Evolutionary conservation across 64 coral and sea anemone genomes (phyloP), one percentile per base, ranked within the genome.

Genomic region (Dendrophyllia cribrosa): DNA sequence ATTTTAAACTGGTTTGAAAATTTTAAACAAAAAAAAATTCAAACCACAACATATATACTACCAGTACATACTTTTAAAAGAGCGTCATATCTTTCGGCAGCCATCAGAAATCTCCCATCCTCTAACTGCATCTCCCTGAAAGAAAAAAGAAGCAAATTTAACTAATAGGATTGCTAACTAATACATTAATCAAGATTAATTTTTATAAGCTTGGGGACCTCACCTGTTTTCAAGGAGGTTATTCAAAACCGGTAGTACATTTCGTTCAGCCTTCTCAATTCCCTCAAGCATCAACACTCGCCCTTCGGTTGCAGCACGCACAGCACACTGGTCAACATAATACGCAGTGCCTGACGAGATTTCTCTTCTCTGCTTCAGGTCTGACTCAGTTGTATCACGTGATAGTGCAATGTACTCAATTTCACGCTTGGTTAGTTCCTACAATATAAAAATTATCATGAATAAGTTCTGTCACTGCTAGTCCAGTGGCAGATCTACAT

Each of bases 181-280:
- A 6, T 56, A 47, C 5, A 78, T 34, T 34, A 34, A 34, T 34
- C 34, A 34, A 34, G 34, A 34, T 34, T 34, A 34, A 34, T 34
- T 34, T 1, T 34, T 34, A 34, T 34, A 34, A 34, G 34, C 2
- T 34, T 34, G 2, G 2, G 34, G 34, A 34, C 34, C 46, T 74
- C 4, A 99, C 97, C 97, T 96, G 71, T 99, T 99, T 90, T 99
- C 97, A 59, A 99, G 78, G 25, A 98, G 86, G 73, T 98, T 98
- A 47, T 98, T 98, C 17, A 98, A 91, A 51, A 98, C 97, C 9
- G 97, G 97, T 63, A 98, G 83, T 8, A 98, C 97, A 96, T 98
- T 98, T 58, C 97, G 86, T 79, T 99, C 97, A 22, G 97, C 91
- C 45, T 99, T 99, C 75, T 99, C 97, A 75, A 99, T 99, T 21